These are phyloP conservation scores for Macrotrachela quadricornifera DNA, from an alignment of 1,140 invertebrate species.

Conservation along the genomic window DNA sequence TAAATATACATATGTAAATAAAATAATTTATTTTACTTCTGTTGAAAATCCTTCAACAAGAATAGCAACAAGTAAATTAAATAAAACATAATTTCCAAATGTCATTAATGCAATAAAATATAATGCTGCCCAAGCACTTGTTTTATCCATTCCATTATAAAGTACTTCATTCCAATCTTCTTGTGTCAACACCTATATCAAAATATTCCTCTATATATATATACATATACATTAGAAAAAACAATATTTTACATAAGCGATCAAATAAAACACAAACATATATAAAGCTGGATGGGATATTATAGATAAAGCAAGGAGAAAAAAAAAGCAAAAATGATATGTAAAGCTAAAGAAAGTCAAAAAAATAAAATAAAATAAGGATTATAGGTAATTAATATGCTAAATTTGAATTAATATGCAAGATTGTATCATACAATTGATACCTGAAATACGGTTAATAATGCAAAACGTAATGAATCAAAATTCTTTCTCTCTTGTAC, in stretches of 20 bases:
- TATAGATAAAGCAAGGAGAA: too few species aligned
- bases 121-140: conserved; percentile 91
- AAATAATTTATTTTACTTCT: conserved; percentile 41
- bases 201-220: too few species aligned
- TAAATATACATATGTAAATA: too few species aligned
- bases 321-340: too few species aligned
- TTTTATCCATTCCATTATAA: conserved; percentile 98
- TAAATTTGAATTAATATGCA: too few species aligned
- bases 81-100: conserved; percentile 97
- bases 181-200: conserved; percentile 71
- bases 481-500: conserved; percentile 77
- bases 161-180: conserved; percentile 99
- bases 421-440: too few species aligned
- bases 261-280: conserved; percentile 16
- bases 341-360: too few species aligned
- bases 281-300: too few species aligned
- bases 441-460: conserved; percentile 99
- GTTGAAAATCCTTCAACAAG: conserved; percentile 96
- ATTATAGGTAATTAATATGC: too few species aligned
- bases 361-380: too few species aligned
- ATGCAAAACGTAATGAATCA: conserved; percentile 96
- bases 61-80: conserved; percentile 96
- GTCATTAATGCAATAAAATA: conserved; percentile 99
- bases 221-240: too few species aligned
- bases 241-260: too few species aligned